Evolutionary conservation across 2,113 vertebrate genomes (phyloP).

Genomic region (Alligator mississippiensis): DNA sequence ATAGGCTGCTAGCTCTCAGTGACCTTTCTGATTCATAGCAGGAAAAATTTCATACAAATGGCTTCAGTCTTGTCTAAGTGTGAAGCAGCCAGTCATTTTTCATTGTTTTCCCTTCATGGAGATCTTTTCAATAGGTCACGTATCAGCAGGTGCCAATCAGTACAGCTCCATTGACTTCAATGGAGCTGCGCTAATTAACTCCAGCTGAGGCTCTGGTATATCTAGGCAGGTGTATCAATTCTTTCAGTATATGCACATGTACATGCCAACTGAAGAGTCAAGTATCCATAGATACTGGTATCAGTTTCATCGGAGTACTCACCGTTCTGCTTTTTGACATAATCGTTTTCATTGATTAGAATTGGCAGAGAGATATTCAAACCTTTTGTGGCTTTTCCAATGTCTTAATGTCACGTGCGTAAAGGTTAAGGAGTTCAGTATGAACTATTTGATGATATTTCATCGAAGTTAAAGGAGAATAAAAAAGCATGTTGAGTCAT

Average conservation of each 20-base stretch:
- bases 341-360: background rate
- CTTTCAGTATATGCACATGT: background rate
- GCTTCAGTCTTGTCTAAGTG: constrained; percentile 15
- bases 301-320: background rate
- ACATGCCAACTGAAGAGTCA: background rate
- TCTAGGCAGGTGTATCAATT: background rate
- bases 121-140: background rate
- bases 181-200: background rate
- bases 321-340: background rate
- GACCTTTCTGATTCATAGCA: constrained; percentile 33
- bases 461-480: background rate
- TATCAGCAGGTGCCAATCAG: background rate
- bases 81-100: background rate
- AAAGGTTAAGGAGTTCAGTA: background rate
- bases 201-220: background rate
- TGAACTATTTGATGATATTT: background rate
- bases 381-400: background rate
- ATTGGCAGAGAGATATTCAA: background rate
- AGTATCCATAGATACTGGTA: background rate
- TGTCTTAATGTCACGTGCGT: background rate
- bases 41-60: constrained; percentile 33
- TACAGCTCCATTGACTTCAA: background rate
- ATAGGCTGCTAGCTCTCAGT: constrained; percentile 17
- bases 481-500: background rate
- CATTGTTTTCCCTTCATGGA: background rate